These are phyloP conservation scores for Acanthosepion pharaonis DNA, from an alignment of 2,888 invertebrate species.

Conservation along the genomic window DNA sequence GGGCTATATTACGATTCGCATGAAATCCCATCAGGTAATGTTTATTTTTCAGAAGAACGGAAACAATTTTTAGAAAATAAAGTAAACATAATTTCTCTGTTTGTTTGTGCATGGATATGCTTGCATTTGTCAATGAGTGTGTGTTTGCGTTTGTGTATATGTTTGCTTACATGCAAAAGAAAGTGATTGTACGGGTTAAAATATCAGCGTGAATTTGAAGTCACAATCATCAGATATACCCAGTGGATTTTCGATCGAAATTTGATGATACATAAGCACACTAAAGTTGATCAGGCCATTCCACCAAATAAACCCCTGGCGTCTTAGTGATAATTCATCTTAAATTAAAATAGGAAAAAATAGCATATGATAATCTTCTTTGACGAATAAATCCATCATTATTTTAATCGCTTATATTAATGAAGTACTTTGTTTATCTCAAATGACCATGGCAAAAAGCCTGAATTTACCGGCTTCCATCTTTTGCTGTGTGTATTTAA, in stretches of 20 bases:
- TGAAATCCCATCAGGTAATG: too few relatives aligned
- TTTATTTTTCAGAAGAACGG: too few relatives aligned
- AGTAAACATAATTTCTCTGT: not conserved
- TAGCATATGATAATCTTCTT: too few relatives aligned
- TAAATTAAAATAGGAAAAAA: too few relatives aligned
- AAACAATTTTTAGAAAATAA: too few relatives aligned
- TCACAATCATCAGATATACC: not conserved
- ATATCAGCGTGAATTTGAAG: not conserved
- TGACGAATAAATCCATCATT: not conserved
- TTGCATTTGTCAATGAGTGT: not conserved
- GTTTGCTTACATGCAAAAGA: not conserved
- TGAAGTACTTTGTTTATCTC: not conserved
- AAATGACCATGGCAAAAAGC: not conserved
- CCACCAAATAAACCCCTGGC: not conserved
- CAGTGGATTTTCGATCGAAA: not conserved
- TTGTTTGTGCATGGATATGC: not conserved
- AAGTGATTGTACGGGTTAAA: not conserved
- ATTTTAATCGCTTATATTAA: not conserved
- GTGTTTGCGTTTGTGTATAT: not conserved
- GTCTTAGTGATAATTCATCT: not conserved
- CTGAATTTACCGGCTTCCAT: not conserved
- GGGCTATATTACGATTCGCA: too few relatives aligned
- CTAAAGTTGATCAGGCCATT: not conserved
- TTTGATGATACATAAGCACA: not conserved
- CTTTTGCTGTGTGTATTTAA: not conserved